A percentile compares a stretch with the other conserved stretches of the same genome.
phyloP scores from a whole-genome alignment of 2,888 invertebrate species.

The Galerucella calmariensis region DNA sequence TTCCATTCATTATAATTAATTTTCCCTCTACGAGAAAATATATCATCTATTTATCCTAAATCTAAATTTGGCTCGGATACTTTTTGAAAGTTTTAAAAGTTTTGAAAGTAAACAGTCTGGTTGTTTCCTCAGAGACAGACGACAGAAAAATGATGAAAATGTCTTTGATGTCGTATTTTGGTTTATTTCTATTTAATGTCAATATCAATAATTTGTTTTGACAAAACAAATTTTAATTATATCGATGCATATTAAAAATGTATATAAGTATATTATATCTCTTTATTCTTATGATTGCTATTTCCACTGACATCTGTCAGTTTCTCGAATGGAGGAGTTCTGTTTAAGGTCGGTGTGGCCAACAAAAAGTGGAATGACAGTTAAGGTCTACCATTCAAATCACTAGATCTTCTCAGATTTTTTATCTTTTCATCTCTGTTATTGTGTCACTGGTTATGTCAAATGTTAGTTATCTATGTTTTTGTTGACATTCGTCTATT shows the following conservation, averaged over 20 bases:
- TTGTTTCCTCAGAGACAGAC: background rate
- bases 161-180: conserved; percentile 8
- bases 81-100: background rate
- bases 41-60: conserved; percentile 4
- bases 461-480: no score
- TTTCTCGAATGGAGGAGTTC: no score
- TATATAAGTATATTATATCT: no score
- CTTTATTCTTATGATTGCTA: no score
- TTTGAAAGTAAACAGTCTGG: conserved; percentile 10
- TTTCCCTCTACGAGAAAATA: background rate
- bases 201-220: background rate
- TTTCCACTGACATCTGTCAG: no score
- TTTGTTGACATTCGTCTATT: no score
- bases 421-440: no score
- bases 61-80: conserved; percentile 5
- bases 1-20: background rate
- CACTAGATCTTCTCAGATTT: no score
- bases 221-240: background rate
- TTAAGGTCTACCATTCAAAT: no score
- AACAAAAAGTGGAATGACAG: no score
- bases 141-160: conserved; percentile 3
- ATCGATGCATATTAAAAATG: background rate
- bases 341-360: no score
- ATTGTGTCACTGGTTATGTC: no score
- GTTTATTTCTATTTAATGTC: conserved; percentile 8